Conservation (phyloP, 2,113 vertebrate genomes). For the Petaurus breviceps region DNA sequence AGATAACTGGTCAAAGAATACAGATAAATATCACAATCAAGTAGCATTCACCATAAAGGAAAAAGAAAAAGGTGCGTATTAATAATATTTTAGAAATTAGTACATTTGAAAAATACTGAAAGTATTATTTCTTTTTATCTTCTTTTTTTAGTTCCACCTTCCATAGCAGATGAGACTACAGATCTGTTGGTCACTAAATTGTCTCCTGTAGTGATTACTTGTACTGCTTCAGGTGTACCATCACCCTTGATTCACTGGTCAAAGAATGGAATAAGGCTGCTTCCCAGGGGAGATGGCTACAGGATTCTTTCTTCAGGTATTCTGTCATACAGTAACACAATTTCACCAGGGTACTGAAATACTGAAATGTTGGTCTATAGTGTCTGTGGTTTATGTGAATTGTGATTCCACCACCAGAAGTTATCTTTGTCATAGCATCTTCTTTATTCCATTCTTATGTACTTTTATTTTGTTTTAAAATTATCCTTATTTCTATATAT, state of each 20-base stretch:
- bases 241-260: constrained; percentile 91
- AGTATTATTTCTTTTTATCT: neutral
- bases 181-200: constrained; percentile 90
- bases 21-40: neutral
- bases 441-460: neutral
- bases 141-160: constrained; percentile 90
- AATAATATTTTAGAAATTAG: neutral
- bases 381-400: neutral
- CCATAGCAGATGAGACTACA: constrained; percentile 94
- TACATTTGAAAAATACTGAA: neutral
- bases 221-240: constrained; percentile 92
- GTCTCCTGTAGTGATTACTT: constrained; percentile 91
- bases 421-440: neutral
- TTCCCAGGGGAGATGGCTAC: constrained; percentile 87
- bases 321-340: neutral
- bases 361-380: neutral
- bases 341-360: neutral
- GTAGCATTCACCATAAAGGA: neutral
- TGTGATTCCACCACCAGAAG: neutral
- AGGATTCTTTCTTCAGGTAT: constrained; percentile 92
- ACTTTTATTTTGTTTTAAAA: neutral
- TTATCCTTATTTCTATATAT: neutral
- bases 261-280: constrained; percentile 90
- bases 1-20: neutral
- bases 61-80: neutral